Evolutionary conservation across 2,113 vertebrate species (phyloP).

Genomic region (Pelobates fuscus): DNA sequence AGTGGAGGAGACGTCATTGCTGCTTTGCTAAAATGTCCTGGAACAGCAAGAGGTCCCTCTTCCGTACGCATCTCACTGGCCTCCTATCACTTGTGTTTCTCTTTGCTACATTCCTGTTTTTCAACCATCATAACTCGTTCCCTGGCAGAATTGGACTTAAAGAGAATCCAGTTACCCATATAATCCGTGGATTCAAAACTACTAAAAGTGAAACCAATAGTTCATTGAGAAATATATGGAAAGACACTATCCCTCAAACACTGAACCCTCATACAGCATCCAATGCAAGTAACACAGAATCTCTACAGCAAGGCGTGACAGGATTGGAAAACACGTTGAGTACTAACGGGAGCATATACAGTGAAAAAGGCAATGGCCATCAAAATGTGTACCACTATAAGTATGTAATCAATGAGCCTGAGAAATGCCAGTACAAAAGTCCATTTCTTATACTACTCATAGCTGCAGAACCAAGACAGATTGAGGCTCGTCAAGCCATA

Average conservation of each 20-base stretch:
- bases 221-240: constrained; percentile 70
- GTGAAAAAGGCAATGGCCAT: constrained; percentile 61
- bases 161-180: constrained; percentile 77
- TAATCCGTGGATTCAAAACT: constrained; percentile 72
- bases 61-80: constrained; percentile 80
- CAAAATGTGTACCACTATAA: constrained; percentile 73
- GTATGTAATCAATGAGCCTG: constrained; percentile 86
- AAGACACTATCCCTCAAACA: constrained; percentile 68
- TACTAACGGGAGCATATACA: constrained; percentile 78
- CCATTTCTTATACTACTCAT: constrained; percentile 91
- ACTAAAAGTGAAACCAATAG: constrained; percentile 80
- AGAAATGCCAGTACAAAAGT: constrained; percentile 75
- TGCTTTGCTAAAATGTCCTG: constrained; percentile 94
- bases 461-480: constrained; percentile 83
- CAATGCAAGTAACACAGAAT: constrained; percentile 69
- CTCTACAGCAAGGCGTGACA: constrained; percentile 66
- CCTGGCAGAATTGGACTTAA: constrained; percentile 72
- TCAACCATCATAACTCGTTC: constrained; percentile 81
- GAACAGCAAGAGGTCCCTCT: constrained; percentile 89
- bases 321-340: constrained; percentile 69
- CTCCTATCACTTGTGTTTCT: constrained; percentile 77
- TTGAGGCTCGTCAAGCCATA: constrained; percentile 87
- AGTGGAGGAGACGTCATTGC: constrained; percentile 88
- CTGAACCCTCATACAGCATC: constrained; percentile 65
- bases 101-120: constrained; percentile 80